Conservation (phyloP, 2,113 vertebrate genomes). For the Boulengeromyrus knoepffleri region DNA sequence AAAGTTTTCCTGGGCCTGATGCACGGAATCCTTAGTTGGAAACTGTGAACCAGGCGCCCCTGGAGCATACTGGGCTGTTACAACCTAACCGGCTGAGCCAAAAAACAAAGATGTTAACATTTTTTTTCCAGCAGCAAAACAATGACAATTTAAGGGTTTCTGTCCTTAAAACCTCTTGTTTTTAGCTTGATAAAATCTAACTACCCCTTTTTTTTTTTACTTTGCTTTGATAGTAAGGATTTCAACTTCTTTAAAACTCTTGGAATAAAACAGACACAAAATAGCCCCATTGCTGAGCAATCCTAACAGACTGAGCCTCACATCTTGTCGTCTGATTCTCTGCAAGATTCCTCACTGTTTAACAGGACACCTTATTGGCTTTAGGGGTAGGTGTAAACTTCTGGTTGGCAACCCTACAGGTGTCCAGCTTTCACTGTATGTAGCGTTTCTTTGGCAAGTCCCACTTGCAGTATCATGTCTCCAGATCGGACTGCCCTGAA, state of each 20-base stretch:
- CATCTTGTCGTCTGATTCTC: not conserved
- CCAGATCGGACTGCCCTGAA: not conserved
- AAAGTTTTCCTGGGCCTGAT: not conserved
- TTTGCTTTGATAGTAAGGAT: not conserved
- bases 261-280: not conserved
- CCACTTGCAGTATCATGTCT: not conserved
- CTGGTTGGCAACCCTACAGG: not conserved
- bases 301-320: not conserved
- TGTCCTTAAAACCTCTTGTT: not conserved
- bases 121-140: not conserved
- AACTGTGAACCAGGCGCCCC: not conserved
- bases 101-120: not conserved
- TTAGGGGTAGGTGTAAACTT: not conserved
- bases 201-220: not conserved
- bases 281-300: not conserved
- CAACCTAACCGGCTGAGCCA: not conserved
- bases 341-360: not conserved
- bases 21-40: not conserved
- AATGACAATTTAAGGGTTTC: not conserved
- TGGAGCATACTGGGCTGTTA: not conserved
- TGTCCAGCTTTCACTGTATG: not conserved
- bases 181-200: not conserved
- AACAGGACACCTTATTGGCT: not conserved
- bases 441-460: conserved; percentile 33
- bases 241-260: not conserved